phyloP scores from a whole-genome alignment of 2,888 invertebrate species.

The Cheilosia variabilis region DNA sequence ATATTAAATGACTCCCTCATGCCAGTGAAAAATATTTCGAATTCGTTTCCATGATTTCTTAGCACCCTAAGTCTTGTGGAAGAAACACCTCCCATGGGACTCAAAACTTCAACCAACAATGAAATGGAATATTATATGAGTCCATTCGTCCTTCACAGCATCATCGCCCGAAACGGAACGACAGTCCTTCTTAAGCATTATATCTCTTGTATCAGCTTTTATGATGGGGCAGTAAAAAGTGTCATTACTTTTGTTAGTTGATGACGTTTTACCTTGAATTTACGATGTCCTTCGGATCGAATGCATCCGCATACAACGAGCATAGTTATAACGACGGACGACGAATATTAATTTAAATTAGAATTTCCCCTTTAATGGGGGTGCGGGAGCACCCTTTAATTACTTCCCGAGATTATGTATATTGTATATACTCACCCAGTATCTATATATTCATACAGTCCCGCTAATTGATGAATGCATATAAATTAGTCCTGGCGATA shows the following conservation, averaged over 20 bases:
- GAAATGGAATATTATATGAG: conserved; percentile 76
- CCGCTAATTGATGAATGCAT: conserved; percentile 70
- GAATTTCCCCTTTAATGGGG: conserved; percentile 51
- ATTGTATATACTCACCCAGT: conserved; percentile 26
- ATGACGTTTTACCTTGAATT: conserved; percentile 74
- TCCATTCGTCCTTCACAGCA: conserved; percentile 67
- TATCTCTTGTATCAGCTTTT: conserved; percentile 69
- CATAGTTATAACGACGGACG: conserved; percentile 31
- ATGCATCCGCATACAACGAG: conserved; percentile 45
- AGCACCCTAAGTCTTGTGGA: conserved; percentile 45
- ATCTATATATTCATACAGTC: conserved; percentile 7
- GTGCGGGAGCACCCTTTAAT: conserved; percentile 55
- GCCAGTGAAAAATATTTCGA: neutral
- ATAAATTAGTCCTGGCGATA: conserved; percentile 60
- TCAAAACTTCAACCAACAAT: conserved; percentile 58
- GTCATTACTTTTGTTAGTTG: conserved; percentile 73
- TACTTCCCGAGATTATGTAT: conserved; percentile 68
- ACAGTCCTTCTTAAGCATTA: conserved; percentile 51
- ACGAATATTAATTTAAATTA: conserved; percentile 75
- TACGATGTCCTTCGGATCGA: conserved; percentile 41
- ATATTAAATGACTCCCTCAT: conserved; percentile 30
- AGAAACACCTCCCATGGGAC: conserved; percentile 47
- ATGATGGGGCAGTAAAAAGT: conserved; percentile 72
- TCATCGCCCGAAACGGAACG: conserved; percentile 19
- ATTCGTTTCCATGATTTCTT: conserved; percentile 48